Conservation (phyloP, 2,113 vertebrate genomes). For the Chiloscyllium plagiosum region DNA sequence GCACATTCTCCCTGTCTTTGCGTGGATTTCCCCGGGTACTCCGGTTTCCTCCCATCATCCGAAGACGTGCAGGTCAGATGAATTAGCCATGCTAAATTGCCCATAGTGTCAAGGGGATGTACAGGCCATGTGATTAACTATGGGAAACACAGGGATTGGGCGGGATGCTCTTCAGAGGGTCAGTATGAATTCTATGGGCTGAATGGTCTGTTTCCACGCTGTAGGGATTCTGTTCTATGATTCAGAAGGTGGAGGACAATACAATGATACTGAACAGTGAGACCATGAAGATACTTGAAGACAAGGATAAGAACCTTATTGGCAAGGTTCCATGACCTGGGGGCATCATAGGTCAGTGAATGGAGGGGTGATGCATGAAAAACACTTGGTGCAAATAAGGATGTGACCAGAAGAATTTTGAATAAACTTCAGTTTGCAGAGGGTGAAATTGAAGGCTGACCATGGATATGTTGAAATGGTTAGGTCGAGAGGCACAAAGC, state of each 20-base stretch:
- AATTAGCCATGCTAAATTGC: no score
- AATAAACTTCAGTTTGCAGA: background rate
- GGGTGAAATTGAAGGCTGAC: background rate
- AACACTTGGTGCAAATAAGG: background rate
- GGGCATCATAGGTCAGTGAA: background rate
- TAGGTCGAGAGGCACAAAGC: background rate
- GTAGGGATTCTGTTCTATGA: no score
- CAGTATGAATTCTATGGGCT: no score
- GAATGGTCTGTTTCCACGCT: no score
- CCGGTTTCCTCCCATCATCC: no score
- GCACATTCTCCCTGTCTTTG: no score
- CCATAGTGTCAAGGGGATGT: no score
- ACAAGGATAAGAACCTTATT: background rate
- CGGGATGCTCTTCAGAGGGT: no score
- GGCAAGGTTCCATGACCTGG: background rate
- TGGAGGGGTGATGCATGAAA: background rate
- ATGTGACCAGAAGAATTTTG: background rate
- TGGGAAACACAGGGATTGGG: no score
- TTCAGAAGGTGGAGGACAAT: background rate
- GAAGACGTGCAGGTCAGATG: no score
- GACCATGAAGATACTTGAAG: background rate
- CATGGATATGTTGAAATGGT: background rate
- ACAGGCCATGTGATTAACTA: no score
- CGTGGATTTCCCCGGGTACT: no score
- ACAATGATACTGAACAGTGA: background rate